Conservation (phyloP, 2,797 vertebrate genomes). For the Channa striata region DNA sequence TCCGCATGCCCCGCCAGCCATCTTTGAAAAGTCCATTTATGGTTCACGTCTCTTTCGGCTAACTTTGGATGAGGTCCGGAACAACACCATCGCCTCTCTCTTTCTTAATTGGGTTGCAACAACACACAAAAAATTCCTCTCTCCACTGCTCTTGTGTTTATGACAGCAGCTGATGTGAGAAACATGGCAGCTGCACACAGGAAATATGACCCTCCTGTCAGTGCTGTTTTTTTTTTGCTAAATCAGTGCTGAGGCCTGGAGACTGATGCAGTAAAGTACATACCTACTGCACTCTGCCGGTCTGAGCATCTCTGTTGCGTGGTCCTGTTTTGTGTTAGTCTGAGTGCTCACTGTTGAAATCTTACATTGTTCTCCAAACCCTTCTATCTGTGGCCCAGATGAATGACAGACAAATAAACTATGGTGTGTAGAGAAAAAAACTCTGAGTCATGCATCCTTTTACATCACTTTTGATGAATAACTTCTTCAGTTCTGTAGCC, state of each 20-base stretch:
- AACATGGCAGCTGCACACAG: conserved; percentile 27
- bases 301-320: conserved; percentile 47
- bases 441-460: conserved; percentile 75
- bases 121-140: conserved; percentile 25
- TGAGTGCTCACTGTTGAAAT: conserved; percentile 44
- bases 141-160: conserved; percentile 20
- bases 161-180: conserved; percentile 40
- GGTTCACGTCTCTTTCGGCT: conserved; percentile 61
- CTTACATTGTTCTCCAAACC: conserved; percentile 67
- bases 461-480: conserved; percentile 76
- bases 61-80: conserved; percentile 65
- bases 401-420: conserved; percentile 77
- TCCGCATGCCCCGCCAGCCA: conserved; percentile 66
- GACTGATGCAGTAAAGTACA: conserved; percentile 13
- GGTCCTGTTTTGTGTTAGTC: conserved; percentile 55
- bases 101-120: conserved; percentile 2
- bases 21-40: conserved; percentile 74
- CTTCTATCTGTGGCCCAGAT: conserved; percentile 67
- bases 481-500: conserved; percentile 78
- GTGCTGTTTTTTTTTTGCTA: conserved; percentile 44
- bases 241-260: conserved; percentile 36
- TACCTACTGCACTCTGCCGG: conserved; percentile 28
- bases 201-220: conserved; percentile 50
- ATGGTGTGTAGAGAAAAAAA: conserved; percentile 48
- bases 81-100: conserved; percentile 26